Evolutionary conservation across 2,888 invertebrate genomes (phyloP), one percentile per base, ranked within the genome.

Genomic region (Drosophila prostipennis): DNA sequence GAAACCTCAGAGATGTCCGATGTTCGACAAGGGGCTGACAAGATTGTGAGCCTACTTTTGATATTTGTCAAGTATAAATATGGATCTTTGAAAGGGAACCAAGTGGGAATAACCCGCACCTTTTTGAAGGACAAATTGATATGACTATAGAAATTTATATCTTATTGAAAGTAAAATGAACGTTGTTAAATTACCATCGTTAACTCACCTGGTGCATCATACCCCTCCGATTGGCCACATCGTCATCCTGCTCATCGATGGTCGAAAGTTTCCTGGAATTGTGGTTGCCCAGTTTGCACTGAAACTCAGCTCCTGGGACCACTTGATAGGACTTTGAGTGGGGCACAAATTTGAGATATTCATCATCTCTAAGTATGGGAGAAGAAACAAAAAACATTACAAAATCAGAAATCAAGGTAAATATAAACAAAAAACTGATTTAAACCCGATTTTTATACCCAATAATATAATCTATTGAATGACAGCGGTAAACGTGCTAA

Each of bases 331-430:
- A 72, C 26, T 77, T 69, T 55, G 81, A 82, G 26, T 87, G 72
- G 36, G 89, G 82, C 61, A 88, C 82, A 63, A 91, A 87, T 72
- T 89, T 90, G 36, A 80, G 81, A 53, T 91, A 88, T 46, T 91
- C 91, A 45, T 91, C 91, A 45, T 87, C 85, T 61, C 91, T 91
- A 26, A n/a, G n/a, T 23, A n/a, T 26, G 75, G 6, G 16, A 45
- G 3, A 5, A n/a, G n/a, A n/a, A n/a, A n/a, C n/a, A n/a, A n/a
- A n/a, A n/a, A n/a, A n/a, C n/a, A n/a, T n/a, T n/a, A n/a, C n/a
- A n/a, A n/a, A n/a, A n/a, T n/a, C n/a, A n/a, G n/a, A n/a, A n/a
- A n/a, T n/a, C n/a, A n/a, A n/a, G n/a, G n/a, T n/a, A n/a, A n/a
- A n/a, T n/a, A n/a, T n/a, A n/a, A n/a, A n/a, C n/a, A n/a, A n/a